Evolutionary conservation across 1,140 invertebrate species (phyloP), one percentile per base, ranked within the genome.

Genomic region (Heliconius hermathena): DNA sequence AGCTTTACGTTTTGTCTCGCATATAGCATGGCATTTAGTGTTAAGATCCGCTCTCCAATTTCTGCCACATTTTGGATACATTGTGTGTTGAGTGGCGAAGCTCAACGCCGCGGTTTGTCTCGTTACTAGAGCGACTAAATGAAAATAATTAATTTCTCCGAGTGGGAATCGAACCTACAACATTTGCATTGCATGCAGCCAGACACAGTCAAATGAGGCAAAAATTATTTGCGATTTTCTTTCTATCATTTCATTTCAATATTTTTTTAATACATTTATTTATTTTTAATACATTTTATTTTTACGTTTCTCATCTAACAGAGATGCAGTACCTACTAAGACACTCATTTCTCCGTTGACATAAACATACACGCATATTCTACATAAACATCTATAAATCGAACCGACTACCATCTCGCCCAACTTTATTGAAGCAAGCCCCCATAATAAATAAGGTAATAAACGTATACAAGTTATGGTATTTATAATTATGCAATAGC

Each of bases 401-500:
- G 60, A 66, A 66, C 13, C 22, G 9, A 9, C 60, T 3, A 66
- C 60, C 60, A 9, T 9, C 54, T 46, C 20, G 9, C 8, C 54
- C 18, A 52, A 20, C 49, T 52, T 57, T 57, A 57, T 57, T 52
- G 49, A 57, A 76, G 22, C 52, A 18, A 41, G 18, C 5, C 29
- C 13, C n/a, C 13, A 22, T 4, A 38, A 76, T 66, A 70, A 70
- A 41, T 76, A 75, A 75, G 73, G 49, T 13, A 76, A 76, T 76
- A 74, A 74, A 74, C 54, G 38, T 70, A 38, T 70, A 66, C 20
- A 70, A 46, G 60, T 70, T 66, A 70, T 57, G 29, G 60, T 26
- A n/a, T 54, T 70, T 76, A 71, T 76, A 76, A 76, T 76, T 76
- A 76, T 76, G 74, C 74, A 76, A 76, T 70, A 66, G n/a, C 36